Percentiles rank a stretch among this genome's conserved stretches.
Conservation (phyloP, 1,140 invertebrate species). For the Philopotamus ludificatus region DNA sequence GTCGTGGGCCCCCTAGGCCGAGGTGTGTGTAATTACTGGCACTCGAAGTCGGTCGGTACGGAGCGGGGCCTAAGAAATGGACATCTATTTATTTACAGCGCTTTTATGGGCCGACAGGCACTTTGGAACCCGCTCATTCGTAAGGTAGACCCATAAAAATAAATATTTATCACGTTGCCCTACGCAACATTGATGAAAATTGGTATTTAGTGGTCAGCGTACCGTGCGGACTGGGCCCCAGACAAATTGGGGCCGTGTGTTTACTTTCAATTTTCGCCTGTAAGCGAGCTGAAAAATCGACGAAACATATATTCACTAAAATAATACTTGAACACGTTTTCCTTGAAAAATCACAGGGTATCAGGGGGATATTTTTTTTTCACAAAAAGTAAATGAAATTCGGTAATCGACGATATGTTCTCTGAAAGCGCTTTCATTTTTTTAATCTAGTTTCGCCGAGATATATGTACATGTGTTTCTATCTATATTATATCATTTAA, state of each 20-base stretch:
- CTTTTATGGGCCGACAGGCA: constrained; percentile 20
- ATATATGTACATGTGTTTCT: too few species aligned
- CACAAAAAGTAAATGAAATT: too few species aligned
- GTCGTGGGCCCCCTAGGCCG: constrained; percentile 11
- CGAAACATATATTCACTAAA: too few species aligned
- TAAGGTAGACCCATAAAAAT: constrained; percentile 19
- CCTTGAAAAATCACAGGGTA: too few species aligned
- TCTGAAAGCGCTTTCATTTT: too few species aligned
- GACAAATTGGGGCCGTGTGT: not conserved
- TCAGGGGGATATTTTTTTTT: too few species aligned
- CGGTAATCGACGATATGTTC: too few species aligned
- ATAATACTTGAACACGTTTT: too few species aligned
- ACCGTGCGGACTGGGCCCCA: not conserved
- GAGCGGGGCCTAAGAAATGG: constrained; percentile 17
- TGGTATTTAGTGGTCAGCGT: constrained; percentile 3
- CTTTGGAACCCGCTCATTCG: constrained; percentile 8
- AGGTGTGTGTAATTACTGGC: not conserved
- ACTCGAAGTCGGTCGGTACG: not conserved
- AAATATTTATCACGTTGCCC: constrained; percentile 21
- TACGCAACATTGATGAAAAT: constrained; percentile 10
- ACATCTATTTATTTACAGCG: constrained; percentile 27
- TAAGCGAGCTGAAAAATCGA: too few species aligned
- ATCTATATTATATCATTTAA: too few species aligned
- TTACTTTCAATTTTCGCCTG: not conserved
- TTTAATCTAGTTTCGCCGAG: too few species aligned